Percentiles rank a stretch among this genome's conserved stretches.
These are phyloP conservation scores for Ochropleura plecta DNA, from an alignment of 2,888 invertebrate genomes.

Conservation along the genomic window DNA sequence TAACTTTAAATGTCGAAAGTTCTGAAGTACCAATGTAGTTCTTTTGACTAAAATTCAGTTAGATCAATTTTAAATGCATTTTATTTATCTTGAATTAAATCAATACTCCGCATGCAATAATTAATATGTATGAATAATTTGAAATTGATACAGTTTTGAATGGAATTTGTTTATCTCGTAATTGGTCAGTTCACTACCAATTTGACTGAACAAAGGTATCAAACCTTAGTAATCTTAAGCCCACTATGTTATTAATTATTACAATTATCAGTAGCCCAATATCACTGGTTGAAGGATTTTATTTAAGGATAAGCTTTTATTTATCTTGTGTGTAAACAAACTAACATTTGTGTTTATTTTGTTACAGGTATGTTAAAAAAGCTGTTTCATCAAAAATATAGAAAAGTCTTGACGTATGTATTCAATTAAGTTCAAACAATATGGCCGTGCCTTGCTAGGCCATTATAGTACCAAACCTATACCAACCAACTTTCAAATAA, in stretches of 20 bases:
- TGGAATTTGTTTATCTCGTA: slow-evolving; percentile 17
- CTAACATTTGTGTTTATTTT: slow-evolving; percentile 48
- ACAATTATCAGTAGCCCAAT: slow-evolving; percentile 26
- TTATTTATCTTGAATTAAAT: slow-evolving; percentile 48
- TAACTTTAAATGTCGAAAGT: neutral
- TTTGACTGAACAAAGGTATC: slow-evolving; percentile 21
- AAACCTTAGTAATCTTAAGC: slow-evolving; percentile 6
- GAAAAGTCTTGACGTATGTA: slow-evolving; percentile 34
- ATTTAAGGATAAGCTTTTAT: neutral
- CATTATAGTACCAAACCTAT: neutral
- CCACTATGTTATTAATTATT: slow-evolving; percentile 24
- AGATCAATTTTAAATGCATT: slow-evolving; percentile 3
- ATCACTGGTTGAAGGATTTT: neutral
- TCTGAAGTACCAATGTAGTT: no score
- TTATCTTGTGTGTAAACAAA: slow-evolving; percentile 1
- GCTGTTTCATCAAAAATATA: neutral
- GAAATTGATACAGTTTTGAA: slow-evolving; percentile 32
- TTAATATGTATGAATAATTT: slow-evolving; percentile 30
- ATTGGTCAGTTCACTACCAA: slow-evolving; percentile 16
- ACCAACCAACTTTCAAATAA: neutral
- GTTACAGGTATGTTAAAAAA: slow-evolving; percentile 63
- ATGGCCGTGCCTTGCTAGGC: neutral
- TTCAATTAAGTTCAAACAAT: neutral
- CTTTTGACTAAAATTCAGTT: neutral
- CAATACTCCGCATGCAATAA: slow-evolving; percentile 9